phyloP scores from a whole-genome alignment of 1,140 invertebrate species.

The Drosophila hydei region DNA sequence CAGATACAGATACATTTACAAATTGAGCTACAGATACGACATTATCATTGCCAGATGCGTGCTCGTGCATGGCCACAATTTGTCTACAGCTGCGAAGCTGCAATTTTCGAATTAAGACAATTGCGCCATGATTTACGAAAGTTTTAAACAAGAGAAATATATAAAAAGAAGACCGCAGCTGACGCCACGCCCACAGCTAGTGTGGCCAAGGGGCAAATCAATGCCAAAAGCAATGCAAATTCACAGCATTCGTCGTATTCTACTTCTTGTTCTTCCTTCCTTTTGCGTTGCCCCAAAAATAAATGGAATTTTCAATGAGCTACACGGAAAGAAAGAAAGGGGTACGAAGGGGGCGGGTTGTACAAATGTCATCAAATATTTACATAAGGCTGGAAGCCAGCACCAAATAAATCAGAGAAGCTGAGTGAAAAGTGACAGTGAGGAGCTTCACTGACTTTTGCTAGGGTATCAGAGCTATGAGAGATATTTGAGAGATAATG shows the following conservation, averaged over 20 bases:
- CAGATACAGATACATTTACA: conserved; percentile 20
- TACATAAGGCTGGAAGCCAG: conserved; percentile 48
- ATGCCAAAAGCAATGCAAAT: conserved; percentile 76
- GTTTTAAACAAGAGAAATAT: neutral
- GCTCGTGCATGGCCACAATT: conserved; percentile 70
- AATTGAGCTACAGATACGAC: conserved; percentile 13
- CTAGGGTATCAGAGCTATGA: neutral
- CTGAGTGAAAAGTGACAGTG: conserved; percentile 7
- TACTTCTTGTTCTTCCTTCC: conserved; percentile 9
- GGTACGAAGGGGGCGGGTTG: neutral
- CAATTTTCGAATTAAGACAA: conserved; percentile 82
- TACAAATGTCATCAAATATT: conserved; percentile 70
- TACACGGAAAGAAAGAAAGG: conserved; percentile 26
- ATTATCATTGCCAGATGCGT: conserved; percentile 65
- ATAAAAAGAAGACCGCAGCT: conserved; percentile 15
- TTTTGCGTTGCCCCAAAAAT: conserved; percentile 50
- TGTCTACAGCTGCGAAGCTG: conserved; percentile 63
- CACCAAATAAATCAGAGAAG: conserved; percentile 51
- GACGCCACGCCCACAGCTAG: conserved; percentile 10
- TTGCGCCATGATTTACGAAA: conserved; percentile 66
- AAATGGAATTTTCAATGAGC: conserved; percentile 78
- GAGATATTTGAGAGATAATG: too few relatives aligned
- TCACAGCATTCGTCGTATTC: conserved; percentile 12
- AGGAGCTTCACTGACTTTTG: conserved; percentile 8
- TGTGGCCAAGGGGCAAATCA: conserved; percentile 56